These are phyloP conservation scores for Phaenicophaeus curvirostris DNA, from an alignment of 2,797 vertebrate genomes.

Conservation along the genomic window DNA sequence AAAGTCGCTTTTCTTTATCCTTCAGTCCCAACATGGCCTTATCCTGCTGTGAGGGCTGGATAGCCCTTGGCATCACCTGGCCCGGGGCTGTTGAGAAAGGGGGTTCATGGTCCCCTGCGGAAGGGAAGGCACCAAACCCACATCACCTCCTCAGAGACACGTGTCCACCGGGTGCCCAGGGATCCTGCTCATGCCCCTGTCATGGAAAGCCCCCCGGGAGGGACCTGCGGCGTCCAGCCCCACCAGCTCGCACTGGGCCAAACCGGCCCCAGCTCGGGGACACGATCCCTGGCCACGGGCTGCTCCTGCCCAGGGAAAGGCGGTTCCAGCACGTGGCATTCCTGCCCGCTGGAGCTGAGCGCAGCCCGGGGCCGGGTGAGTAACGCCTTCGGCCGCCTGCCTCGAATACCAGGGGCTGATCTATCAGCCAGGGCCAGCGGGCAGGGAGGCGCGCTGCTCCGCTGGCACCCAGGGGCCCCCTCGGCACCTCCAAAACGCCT, in stretches of 20 bases:
- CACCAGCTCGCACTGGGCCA: fast-evolving
- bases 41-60: neutral
- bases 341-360: neutral
- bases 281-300: neutral
- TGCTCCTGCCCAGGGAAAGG: neutral
- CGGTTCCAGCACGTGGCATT: neutral
- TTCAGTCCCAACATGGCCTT: neutral
- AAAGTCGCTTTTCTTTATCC: neutral
- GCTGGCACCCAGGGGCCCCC: neutral
- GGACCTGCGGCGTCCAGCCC: fast-evolving
- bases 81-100: neutral
- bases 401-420: neutral
- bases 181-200: neutral
- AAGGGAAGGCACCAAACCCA: neutral
- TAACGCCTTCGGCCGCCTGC: neutral
- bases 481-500: neutral
- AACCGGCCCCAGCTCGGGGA: neutral
- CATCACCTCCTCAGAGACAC: neutral
- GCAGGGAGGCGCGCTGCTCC: neutral
- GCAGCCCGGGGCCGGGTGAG: neutral
- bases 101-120: neutral
- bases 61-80: neutral
- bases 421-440: neutral
- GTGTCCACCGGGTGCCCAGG: neutral
- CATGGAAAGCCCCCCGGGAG: neutral